Base-by-base conservation (phyloP, 1,140 invertebrate species). In the Rhynchophorus ferrugineus region DNA sequence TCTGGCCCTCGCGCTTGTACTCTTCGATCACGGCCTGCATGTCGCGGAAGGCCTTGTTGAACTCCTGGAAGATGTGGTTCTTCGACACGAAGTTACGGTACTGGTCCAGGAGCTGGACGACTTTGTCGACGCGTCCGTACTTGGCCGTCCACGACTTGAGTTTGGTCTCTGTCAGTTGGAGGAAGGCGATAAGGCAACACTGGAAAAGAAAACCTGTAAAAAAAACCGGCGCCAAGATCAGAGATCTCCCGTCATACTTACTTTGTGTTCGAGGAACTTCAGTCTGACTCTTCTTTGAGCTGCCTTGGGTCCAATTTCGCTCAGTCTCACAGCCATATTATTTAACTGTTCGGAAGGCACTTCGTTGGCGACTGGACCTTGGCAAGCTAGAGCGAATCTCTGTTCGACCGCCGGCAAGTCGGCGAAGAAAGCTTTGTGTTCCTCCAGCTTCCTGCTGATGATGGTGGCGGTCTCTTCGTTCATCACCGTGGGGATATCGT, bases 21-120 rank as follows among this genome's bases (percentile, higher is more conserved):
- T 90, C 88, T 36, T 94, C 89, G 22, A 89, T 84, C 36, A 92
- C 87, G 64, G 90, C 85, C 70, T 93, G 89, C 79, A 94, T 91
- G 64, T 95, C 89, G 53, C 86, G 73, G 64, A 85, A 93, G 14
- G 90, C 89, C 74, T 89, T 90, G 63, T 94, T 89, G 72, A 95
- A 95, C 72, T 92, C 90, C 69, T 94, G 87, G 73, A 95, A 93
- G 61, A 96, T 88, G 69, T 89, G 84, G 71, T 91, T 92, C 59
- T 82, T 81, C 2, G 89, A 89, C 9, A 95, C 91, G 73, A 92
- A 94, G 75, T 89, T 90, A 57, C 87, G 80, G 65, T 95, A 95
- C 63, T 95, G 89, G 56, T 88, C 83, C 57, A 95, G 70, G 68
- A 94, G 79, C 56, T 83, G 81, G 62, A 86, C 78, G 1, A 92